Conservation (phyloP, 2,888 invertebrate genomes). For the Morinoia aosen region DNA sequence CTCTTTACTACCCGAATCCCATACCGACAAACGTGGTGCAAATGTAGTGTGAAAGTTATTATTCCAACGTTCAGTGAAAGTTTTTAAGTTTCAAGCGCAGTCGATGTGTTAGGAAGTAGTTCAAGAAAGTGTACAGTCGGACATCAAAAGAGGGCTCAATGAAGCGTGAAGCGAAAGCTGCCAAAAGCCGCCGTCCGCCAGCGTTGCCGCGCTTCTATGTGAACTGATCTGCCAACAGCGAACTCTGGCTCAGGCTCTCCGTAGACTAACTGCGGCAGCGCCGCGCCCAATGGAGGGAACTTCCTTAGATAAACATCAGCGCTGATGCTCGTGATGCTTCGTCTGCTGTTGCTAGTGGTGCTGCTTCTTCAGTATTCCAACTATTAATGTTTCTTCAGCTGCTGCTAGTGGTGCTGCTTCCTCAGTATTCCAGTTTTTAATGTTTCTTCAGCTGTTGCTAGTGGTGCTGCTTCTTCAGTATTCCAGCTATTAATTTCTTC, state of each 20-base stretch:
- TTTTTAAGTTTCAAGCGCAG: not conserved
- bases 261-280: not conserved
- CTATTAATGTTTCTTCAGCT: not conserved
- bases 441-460: not conserved
- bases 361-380: not conserved
- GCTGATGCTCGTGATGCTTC: not conserved
- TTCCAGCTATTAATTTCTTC: not conserved
- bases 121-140: not conserved
- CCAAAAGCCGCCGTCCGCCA: not conserved
- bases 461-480: not conserved
- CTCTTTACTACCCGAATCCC: too few relatives aligned
- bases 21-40: too few relatives aligned
- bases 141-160: not conserved
- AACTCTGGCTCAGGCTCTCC: not conserved
- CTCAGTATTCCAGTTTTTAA: not conserved
- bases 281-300: not conserved
- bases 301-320: slow-evolving; percentile 8
- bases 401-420: not conserved
- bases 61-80: not conserved
- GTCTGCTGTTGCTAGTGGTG: not conserved
- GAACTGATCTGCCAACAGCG: not conserved
- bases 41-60: not conserved
- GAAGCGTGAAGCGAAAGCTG: not conserved
- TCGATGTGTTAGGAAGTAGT: not conserved
- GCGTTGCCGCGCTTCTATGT: not conserved